phyloP scores from a whole-genome alignment of 2,888 invertebrate species.

The Steinernema carpocapsae region DNA sequence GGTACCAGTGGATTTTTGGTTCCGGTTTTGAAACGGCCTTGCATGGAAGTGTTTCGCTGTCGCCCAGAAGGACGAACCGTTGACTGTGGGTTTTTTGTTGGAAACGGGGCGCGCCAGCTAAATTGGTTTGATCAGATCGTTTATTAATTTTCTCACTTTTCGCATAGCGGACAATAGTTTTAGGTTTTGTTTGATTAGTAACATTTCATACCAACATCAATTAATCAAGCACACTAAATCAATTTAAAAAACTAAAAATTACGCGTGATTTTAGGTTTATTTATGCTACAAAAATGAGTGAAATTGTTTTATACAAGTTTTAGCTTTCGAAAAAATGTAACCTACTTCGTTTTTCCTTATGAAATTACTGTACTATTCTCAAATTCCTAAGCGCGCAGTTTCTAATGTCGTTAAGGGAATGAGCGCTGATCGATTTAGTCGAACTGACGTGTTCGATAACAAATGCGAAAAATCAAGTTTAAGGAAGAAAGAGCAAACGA shows the following conservation, averaged over 20 bases:
- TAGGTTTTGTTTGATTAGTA: too few species aligned
- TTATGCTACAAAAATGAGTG: not conserved
- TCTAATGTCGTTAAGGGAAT: not conserved
- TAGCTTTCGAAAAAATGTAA: too few species aligned
- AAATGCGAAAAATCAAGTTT: not conserved
- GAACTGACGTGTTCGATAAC: slow-evolving; percentile 20
- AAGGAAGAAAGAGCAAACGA: not conserved
- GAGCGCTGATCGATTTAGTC: slow-evolving; percentile 20
- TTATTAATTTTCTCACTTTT: too few species aligned
- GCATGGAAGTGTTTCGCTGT: slow-evolving; percentile 52
- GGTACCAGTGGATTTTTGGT: slow-evolving; percentile 60
- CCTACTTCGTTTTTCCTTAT: too few species aligned
- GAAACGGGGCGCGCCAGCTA: slow-evolving; percentile 52
- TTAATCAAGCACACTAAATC: too few species aligned
- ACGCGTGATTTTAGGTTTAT: not conserved
- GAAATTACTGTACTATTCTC: too few species aligned
- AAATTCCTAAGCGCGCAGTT: too few species aligned
- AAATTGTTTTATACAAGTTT: not conserved
- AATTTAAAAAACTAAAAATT: too few species aligned
- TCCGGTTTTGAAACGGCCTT: slow-evolving; percentile 53
- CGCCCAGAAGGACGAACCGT: slow-evolving; percentile 56
- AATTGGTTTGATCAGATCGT: not conserved
- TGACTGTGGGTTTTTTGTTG: slow-evolving; percentile 47
- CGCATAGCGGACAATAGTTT: too few species aligned
- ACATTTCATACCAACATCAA: too few species aligned